These are phyloP conservation scores for Xylocampa areola DNA, from an alignment of 2,888 invertebrate species.

Conservation along the genomic window DNA sequence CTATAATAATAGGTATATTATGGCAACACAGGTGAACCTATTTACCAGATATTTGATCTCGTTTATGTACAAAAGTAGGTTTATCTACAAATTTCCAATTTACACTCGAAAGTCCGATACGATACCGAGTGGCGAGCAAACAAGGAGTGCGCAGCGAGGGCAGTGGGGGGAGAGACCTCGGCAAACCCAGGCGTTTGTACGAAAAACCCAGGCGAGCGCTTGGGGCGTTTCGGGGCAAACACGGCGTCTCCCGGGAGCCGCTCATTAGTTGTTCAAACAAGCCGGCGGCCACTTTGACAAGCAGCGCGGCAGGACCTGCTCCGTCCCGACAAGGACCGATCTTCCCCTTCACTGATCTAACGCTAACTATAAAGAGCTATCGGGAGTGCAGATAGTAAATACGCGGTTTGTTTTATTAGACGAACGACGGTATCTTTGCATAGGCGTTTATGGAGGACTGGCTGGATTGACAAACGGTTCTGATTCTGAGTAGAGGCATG, in stretches of 20 bases:
- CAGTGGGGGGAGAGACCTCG: conserved; percentile 61
- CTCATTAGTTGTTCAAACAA: conserved; percentile 89
- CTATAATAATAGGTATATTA: no score
- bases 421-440: conserved; percentile 62
- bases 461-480: conserved; percentile 41
- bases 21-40: conserved; percentile 27
- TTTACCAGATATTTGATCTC: conserved; percentile 24
- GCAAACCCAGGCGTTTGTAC: conserved; percentile 74
- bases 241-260: conserved; percentile 86
- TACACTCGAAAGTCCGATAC: conserved; percentile 79
- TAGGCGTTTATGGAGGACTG: conserved; percentile 52
- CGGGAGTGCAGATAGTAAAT: conserved; percentile 77
- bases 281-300: conserved; percentile 89
- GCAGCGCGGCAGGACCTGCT: conserved; percentile 78
- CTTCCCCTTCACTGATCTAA: conserved; percentile 85
- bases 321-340: conserved; percentile 71
- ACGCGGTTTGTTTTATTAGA: conserved; percentile 75
- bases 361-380: conserved; percentile 80
- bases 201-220: conserved; percentile 77
- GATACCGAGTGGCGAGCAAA: conserved; percentile 77
- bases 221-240: conserved; percentile 83
- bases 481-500: conserved; percentile 17
- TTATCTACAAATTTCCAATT: conserved; percentile 75
- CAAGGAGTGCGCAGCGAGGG: conserved; percentile 62
- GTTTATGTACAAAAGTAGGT: conserved; percentile 50